Evolutionary conservation across 2,797 vertebrate genomes (phyloP).

Genomic region (Cyclopterus lumpus): DNA sequence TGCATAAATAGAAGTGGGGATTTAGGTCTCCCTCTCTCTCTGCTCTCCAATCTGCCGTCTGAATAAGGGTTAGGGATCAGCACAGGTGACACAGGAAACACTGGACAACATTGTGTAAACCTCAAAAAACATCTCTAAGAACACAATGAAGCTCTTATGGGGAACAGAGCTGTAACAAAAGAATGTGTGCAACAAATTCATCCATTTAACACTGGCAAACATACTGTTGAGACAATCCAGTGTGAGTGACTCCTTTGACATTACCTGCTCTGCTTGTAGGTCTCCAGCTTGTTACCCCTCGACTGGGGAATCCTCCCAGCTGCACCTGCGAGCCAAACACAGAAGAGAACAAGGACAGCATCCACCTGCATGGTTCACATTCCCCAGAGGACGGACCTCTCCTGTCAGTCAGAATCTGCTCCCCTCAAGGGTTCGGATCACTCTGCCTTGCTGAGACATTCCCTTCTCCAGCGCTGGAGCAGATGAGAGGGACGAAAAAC

Average conservation of each 20-base stretch:
- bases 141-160: not conserved
- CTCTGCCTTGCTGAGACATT: constrained; percentile 76
- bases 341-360: constrained; percentile 79
- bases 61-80: constrained; percentile 55
- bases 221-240: not conserved
- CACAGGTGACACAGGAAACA: constrained; percentile 71
- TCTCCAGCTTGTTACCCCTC: constrained; percentile 78
- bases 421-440: constrained; percentile 60
- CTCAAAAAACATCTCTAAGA: constrained; percentile 17
- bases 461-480: constrained; percentile 66
- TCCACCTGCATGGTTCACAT: constrained; percentile 85
- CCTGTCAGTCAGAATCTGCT: constrained; percentile 74
- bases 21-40: constrained; percentile 75
- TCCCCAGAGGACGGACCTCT: constrained; percentile 71
- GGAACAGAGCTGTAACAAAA: constrained; percentile 8
- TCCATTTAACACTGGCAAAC: not conserved
- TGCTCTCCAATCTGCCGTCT: constrained; percentile 74
- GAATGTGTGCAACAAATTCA: constrained; percentile 4
- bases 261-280: constrained; percentile 85
- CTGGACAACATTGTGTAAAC: constrained; percentile 50
- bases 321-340: constrained; percentile 72
- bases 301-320: constrained; percentile 72
- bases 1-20: constrained; percentile 78
- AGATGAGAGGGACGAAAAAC: constrained; percentile 54
- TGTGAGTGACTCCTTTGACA: constrained; percentile 1